Evolutionary conservation across 2,797 vertebrate genomes (phyloP).

Genomic region (Gallinago stenura): DNA sequence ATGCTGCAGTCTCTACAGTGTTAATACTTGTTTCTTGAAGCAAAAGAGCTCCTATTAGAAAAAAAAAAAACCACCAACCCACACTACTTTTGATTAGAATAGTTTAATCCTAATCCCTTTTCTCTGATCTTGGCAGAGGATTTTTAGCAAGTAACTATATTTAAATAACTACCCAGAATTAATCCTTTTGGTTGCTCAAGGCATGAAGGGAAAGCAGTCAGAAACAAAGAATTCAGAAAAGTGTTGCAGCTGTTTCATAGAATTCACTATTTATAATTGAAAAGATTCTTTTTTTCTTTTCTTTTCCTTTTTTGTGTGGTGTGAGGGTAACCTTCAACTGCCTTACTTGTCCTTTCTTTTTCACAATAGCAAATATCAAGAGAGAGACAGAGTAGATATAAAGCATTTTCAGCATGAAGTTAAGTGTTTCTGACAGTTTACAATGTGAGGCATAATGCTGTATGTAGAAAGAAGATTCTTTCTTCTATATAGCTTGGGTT

Average conservation of each 20-base stretch:
- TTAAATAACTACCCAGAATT: slow-evolving; percentile 88
- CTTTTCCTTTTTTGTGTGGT: neutral
- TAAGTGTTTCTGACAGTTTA: slow-evolving; percentile 51
- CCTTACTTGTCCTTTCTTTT: slow-evolving; percentile 57
- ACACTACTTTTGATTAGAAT: slow-evolving; percentile 81
- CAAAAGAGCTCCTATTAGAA: slow-evolving; percentile 26
- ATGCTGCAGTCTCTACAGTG: neutral
- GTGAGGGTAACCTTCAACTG: slow-evolving; percentile 59
- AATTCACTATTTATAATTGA: slow-evolving; percentile 77
- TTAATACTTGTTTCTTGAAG: slow-evolving; percentile 69
- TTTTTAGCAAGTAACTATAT: slow-evolving; percentile 86
- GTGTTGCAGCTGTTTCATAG: slow-evolving; percentile 80
- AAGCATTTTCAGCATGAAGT: slow-evolving; percentile 31
- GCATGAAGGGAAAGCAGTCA: slow-evolving; percentile 75
- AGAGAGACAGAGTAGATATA: slow-evolving; percentile 7
- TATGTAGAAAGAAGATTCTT: neutral
- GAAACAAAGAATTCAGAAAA: slow-evolving; percentile 85
- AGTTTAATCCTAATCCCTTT: slow-evolving; percentile 88
- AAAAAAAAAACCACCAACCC: slow-evolving; percentile 12
- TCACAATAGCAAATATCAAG: slow-evolving; percentile 26
- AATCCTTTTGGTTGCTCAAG: slow-evolving; percentile 87
- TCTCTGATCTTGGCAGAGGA: slow-evolving; percentile 87
- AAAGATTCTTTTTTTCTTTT: slow-evolving; percentile 39
- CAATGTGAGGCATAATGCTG: neutral
- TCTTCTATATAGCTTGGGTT: neutral